Evolutionary conservation across 2,113 vertebrate species (phyloP).

Genomic region (Elanoides forficatus): DNA sequence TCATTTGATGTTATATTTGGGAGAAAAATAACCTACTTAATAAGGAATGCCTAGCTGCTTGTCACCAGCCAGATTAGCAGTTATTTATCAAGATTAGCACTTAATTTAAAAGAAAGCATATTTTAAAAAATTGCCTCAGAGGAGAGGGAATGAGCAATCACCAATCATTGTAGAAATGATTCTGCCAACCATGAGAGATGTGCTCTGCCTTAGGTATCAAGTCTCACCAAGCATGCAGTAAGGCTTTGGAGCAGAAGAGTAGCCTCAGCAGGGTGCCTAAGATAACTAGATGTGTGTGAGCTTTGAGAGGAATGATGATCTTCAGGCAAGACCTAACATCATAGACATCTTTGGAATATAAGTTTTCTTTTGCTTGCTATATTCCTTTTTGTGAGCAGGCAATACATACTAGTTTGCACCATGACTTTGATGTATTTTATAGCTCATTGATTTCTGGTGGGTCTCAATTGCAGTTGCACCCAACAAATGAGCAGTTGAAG

Average conservation of each 20-base stretch:
- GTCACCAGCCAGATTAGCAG: not conserved
- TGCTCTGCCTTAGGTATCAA: not conserved
- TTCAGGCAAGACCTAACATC: not conserved
- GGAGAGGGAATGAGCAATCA: not conserved
- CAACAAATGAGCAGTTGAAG: not conserved
- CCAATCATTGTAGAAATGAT: not conserved
- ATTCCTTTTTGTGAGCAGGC: not conserved
- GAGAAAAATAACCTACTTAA: not conserved
- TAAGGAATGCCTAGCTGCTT: not conserved
- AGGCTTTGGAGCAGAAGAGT: not conserved
- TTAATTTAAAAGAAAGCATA: not conserved
- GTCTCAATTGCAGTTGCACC: not conserved
- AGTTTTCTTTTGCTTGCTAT: not conserved
- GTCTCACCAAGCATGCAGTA: not conserved
- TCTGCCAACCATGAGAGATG: not conserved
- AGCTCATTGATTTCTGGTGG: not conserved
- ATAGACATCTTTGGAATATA: not conserved
- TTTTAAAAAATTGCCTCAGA: not conserved
- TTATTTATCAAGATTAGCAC: not conserved
- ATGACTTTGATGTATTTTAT: not conserved
- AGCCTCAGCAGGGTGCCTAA: not conserved
- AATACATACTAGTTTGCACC: not conserved
- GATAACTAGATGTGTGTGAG: fast-evolving
- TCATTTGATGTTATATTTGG: not conserved
- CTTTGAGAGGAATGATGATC: not conserved